phyloP scores from a whole-genome alignment of 2,888 invertebrate genomes.

The Drosophila infuscata region DNA sequence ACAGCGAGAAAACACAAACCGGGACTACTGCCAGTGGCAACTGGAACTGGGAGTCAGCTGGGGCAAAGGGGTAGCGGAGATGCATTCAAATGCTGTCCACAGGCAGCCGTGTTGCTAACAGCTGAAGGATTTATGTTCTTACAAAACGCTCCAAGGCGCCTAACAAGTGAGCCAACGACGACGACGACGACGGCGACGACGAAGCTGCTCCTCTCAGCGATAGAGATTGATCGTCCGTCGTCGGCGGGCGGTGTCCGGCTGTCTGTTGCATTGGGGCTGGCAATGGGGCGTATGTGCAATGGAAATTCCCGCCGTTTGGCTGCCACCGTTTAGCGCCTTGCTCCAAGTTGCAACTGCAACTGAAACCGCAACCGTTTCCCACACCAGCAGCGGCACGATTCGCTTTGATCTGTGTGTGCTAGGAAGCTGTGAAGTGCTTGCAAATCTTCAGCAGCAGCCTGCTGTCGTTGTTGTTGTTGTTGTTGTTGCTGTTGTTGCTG shows the following conservation, averaged over 20 bases:
- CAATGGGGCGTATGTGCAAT: conserved; percentile 79
- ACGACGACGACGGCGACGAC: conserved; percentile 26
- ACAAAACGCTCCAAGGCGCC: conserved; percentile 78
- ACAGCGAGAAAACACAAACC: conserved; percentile 36
- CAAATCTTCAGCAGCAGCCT: conserved; percentile 56
- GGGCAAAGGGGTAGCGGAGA: conserved; percentile 17
- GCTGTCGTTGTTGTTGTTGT: conserved; percentile 9
- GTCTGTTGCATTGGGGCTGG: conserved; percentile 37
- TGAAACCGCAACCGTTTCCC: conserved; percentile 59
- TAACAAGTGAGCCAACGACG: conserved; percentile 72
- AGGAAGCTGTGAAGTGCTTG: conserved; percentile 72
- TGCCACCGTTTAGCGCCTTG: conserved; percentile 78
- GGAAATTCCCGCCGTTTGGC: conserved; percentile 70
- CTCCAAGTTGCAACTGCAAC: conserved; percentile 23
- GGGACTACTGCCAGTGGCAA: conserved; percentile 29
- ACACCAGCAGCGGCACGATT: conserved; percentile 57
- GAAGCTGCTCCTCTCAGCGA: conserved; percentile 40
- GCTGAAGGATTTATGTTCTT: conserved; percentile 81
- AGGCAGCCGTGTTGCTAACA: conserved; percentile 55
- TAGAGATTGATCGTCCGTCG: conserved; percentile 69
- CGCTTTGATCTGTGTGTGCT: conserved; percentile 64
- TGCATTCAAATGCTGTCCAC: conserved; percentile 73
- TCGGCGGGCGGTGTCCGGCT: conserved; percentile 39
- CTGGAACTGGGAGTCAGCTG: conserved; percentile 1
- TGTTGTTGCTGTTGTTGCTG: conserved; percentile 21